A percentile compares a stretch with the other conserved stretches of the same genome.
phyloP scores from a whole-genome alignment of 2,797 vertebrate species.

The Macropus fuliginosus region DNA sequence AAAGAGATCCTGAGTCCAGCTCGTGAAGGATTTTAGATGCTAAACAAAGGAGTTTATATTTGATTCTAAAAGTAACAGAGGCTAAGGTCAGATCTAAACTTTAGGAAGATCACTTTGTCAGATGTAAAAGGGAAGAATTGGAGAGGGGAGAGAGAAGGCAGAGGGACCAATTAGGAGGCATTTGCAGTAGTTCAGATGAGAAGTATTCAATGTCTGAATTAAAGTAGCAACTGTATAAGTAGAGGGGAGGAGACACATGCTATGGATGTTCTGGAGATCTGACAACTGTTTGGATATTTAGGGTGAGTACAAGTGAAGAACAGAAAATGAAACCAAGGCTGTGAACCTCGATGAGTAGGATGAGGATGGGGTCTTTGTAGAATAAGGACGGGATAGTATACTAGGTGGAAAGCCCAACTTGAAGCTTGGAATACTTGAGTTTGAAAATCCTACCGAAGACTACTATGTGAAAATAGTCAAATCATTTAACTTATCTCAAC shows the following conservation, averaged over 20 bases:
- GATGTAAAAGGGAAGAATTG: background rate
- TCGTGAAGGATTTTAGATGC: background rate
- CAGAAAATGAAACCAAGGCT: background rate
- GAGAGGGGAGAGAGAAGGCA: background rate
- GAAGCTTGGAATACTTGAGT: background rate
- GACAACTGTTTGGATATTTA: background rate
- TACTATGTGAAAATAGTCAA: background rate
- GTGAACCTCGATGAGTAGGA: background rate
- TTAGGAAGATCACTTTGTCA: background rate
- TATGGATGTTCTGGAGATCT: background rate
- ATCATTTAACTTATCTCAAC: background rate
- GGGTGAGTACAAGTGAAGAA: background rate
- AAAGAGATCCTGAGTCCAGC: background rate
- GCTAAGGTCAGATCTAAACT: background rate
- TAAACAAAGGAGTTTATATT: background rate
- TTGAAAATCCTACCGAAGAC: too few relatives aligned
- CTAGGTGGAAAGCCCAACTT: background rate
- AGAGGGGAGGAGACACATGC: background rate
- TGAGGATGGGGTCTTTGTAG: background rate
- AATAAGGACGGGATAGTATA: background rate
- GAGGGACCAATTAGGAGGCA: background rate
- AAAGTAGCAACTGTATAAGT: background rate
- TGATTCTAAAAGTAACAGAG: background rate
- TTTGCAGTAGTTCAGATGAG: background rate
- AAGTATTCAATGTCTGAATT: background rate